Conservation (phyloP, 1,140 invertebrate genomes). For the Agrypnia vestita region DNA sequence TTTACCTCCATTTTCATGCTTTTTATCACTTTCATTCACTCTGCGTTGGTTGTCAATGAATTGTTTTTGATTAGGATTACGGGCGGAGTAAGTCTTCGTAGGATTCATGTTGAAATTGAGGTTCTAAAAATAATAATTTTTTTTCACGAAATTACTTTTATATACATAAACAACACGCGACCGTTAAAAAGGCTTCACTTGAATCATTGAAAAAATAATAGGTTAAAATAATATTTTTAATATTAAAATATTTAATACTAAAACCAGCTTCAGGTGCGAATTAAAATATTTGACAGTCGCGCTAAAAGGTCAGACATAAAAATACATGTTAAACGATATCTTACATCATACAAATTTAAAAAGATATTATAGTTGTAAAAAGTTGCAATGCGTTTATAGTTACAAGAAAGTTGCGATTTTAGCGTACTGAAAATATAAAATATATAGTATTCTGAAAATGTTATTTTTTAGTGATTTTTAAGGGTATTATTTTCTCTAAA, state of each 20-base stretch:
- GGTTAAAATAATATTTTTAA: background rate
- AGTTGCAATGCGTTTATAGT: too few species aligned
- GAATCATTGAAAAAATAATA: background rate
- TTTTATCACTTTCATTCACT: background rate
- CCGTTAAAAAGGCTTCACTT: background rate
- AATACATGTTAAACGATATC: too few species aligned
- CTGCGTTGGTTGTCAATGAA: slow-evolving; percentile 46
- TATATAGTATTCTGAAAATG: too few species aligned
- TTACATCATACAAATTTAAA: too few species aligned
- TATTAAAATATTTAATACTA: background rate
- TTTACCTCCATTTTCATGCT: background rate
- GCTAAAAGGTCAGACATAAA: too few species aligned
- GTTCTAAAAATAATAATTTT: background rate
- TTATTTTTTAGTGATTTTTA: too few species aligned
- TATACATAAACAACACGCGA: background rate
- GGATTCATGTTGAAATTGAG: background rate
- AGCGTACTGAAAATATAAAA: too few species aligned
- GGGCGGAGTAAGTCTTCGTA: slow-evolving; percentile 38
- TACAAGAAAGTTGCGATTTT: too few species aligned
- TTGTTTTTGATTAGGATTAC: slow-evolving; percentile 57
- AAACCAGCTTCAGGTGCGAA: too few species aligned
- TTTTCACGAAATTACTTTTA: background rate
- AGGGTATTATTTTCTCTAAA: too few species aligned
- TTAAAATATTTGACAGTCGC: too few species aligned
- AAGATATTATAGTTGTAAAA: too few species aligned